Base-by-base conservation (phyloP, 2,888 invertebrate species). In the Baronia brevicornis region DNA sequence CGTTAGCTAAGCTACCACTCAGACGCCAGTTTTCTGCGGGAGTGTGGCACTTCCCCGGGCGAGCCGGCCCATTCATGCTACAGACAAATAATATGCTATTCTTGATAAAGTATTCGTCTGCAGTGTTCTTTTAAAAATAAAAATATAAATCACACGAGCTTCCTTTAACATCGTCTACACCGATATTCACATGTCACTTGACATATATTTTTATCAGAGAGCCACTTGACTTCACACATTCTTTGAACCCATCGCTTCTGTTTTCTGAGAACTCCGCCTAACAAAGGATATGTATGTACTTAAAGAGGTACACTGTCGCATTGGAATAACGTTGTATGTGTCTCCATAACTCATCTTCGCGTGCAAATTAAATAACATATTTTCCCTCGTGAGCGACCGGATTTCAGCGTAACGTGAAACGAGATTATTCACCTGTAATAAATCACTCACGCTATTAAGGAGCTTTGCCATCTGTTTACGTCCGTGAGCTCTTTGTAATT, bases 361-460 rank as follows among this genome's bases (percentile, higher is more conserved):
- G 46, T 50, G 48, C 52, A 51, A 56, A 58, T 54, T 54, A 51
- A 54, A 52, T 45, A 52, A 48, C 52, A 52, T 48, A 51, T 51
- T 48, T 38, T 40, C 22, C 29, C 38, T 24, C 19, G 34, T 24
- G n/a, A 32, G 51, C 51, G 59, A 50, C 65, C 66, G 66, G 70
- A 72, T 69, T 70, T 65, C 53, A 54, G 48, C 48, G 70, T 70
- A 74, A 77, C 59, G 55, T 62, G 65, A 71, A 58, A 61, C 67
- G 56, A 51, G 61, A 63, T 65, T 66, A 66, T 64, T 72, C 69
- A 71, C 68, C 65, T 74, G 72, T 65, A 57, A 61, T 72, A 74
- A 78, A 79, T 79, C 72, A 66, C 56, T 47, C 48, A 51, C 30
- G 37, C 13, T 33, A 26, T 24, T 37, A 27, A 38, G 27, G 21